Evolutionary conservation across 2,888 invertebrate genomes (phyloP), one percentile per base, ranked within the genome.

Genomic region (Tuberolachnus salignus): DNA sequence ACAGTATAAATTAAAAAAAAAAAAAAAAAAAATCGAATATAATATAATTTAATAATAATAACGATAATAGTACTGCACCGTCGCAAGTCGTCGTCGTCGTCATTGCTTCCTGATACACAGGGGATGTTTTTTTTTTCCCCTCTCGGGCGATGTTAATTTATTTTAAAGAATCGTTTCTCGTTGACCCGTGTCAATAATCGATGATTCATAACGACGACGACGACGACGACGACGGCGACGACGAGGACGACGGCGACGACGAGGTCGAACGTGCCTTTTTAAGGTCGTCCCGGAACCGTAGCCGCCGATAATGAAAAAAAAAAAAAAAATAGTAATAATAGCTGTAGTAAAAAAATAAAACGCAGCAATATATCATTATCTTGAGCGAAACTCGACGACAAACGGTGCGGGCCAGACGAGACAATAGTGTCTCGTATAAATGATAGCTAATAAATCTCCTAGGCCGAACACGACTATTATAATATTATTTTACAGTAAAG

Each of bases 361-460:
- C 34, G 14, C 26, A 1, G 16, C 23, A 16, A 53, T 66, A 66
- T 75, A 57, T 75, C 34, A 6, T 34, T 6, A 6, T 34, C 75
- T 49, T 2, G 3, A 3, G 34, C 8, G 10, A 6, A 55, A 75
- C 46, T 66, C 11, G 19, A 46, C 55, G n/a, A n/a, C n/a, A n/a
- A n/a, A n/a, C n/a, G n/a, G n/a, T n/a, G n/a, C 49, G 49, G 44
- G 4, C 14, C 13, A 11, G 3, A n/a, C 49, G 49, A 49, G 51
- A 73, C 73, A 63, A 73, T 57, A 34, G 59, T 6, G 34, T 34
- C 34, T 3, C 34, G 34, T 6, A 6, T 6, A 34, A n/a, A 34
- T 67, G 59, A 21, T 21, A 67, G 57, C 23, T 34, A 55, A 67
- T 75, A 75, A 67, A 78, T 78, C 59, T 57, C 49, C 13, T 59